phyloP scores from a whole-genome alignment of 1,140 invertebrate species.

The Magallana angulata region DNA sequence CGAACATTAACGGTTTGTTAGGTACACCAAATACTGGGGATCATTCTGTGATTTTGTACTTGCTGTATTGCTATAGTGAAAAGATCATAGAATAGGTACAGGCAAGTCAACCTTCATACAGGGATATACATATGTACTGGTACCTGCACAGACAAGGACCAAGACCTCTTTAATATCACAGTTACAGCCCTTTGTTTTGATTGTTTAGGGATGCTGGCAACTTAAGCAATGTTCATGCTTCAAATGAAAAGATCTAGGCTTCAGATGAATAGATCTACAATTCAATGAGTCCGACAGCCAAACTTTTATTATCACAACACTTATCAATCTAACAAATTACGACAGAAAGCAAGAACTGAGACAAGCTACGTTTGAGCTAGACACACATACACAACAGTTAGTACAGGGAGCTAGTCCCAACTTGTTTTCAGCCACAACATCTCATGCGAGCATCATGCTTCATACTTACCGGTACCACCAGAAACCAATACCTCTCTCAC shows the following conservation, averaged over 20 bases:
- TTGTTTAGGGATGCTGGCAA: too few species aligned
- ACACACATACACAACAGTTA: neutral
- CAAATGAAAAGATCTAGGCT: neutral
- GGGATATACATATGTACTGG: too few species aligned
- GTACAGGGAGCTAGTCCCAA: neutral
- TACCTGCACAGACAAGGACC: too few species aligned
- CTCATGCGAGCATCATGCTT: conserved; percentile 18
- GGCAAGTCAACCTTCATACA: too few species aligned
- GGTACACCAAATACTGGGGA: too few species aligned
- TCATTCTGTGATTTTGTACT: too few species aligned
- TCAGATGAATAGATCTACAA: neutral
- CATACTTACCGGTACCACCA: neutral
- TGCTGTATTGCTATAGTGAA: too few species aligned
- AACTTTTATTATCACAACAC: neutral
- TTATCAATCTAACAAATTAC: neutral
- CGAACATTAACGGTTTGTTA: too few species aligned
- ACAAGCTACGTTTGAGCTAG: neutral
- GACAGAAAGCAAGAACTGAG: conserved; percentile 3
- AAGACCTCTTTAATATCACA: too few species aligned
- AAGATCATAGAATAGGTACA: too few species aligned
- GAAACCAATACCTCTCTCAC: neutral
- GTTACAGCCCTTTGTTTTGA: too few species aligned
- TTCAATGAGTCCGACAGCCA: too few species aligned
- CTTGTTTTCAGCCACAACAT: conserved; percentile 11
- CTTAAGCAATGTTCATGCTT: neutral